phyloP scores from a whole-genome alignment of 2,797 vertebrate genomes.

The Notolabrus celidotus region DNA sequence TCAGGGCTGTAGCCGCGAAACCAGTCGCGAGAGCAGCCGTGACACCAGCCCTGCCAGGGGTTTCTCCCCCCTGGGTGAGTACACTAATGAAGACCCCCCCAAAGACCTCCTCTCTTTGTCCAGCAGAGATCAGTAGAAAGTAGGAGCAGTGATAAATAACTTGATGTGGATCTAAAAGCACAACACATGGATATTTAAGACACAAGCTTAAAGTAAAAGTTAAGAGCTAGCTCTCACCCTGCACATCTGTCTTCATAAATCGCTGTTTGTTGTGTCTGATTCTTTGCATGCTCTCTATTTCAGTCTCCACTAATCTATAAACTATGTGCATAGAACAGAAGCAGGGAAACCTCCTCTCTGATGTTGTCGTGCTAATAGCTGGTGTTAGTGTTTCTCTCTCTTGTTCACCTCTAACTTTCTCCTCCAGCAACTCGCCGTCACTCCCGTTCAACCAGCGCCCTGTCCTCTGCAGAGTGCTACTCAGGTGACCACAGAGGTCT shows the following conservation, averaged over 20 bases:
- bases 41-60: conserved; percentile 97
- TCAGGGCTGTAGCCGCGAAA: conserved; percentile 99
- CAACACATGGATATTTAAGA: no score
- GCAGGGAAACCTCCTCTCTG: neutral
- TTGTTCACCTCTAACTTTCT: conserved; percentile 82
- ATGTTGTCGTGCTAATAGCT: neutral
- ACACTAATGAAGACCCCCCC: conserved; percentile 73
- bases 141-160: no score
- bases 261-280: neutral
- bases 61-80: conserved; percentile 95
- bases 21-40: conserved; percentile 98
- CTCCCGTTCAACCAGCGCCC: conserved; percentile 95
- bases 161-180: no score
- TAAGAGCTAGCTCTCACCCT: neutral
- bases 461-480: conserved; percentile 93
- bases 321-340: neutral
- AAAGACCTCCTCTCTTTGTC: neutral
- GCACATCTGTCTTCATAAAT: neutral
- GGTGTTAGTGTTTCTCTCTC: neutral
- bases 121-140: neutral
- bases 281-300: conserved; percentile 35
- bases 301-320: neutral
- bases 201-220: no score
- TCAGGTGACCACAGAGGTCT: conserved; percentile 89
- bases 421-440: conserved; percentile 91